Base-by-base conservation (phyloP, 2,797 vertebrate species). In the Rhinophrynus dorsalis region DNA sequence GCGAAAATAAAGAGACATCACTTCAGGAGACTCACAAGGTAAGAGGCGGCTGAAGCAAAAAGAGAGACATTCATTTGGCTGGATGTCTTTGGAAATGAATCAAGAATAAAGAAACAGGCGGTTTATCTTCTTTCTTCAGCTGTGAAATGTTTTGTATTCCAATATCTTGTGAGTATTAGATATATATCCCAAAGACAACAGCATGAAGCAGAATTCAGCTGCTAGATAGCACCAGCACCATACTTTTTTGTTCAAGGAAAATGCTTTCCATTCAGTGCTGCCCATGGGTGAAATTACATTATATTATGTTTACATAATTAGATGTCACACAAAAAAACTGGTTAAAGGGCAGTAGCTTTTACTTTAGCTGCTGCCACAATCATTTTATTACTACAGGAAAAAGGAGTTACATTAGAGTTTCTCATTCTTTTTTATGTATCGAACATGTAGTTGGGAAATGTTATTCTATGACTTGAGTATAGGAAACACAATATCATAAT, bases 121-220 rank as follows among this genome's bases (percentile, higher is more conserved):
- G 80, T 85, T 90, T 90, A 89, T 91, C 88, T 84, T 81, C 37
- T 54, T 2, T 67, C 77, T 76, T 88, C 89, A 90, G 88, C 89
- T 86, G 88, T 82, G 82, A 79, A 65, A 77, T 10, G 2, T 58
- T 58, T 76, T 70, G 50, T 12, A 67, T 78, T 81, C 78, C 76
- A 68, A 75, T 21, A 75, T 82, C 75, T 75, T 52, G 82, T 80
- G 74, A 55, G 75, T 83, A 76, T 80, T 77, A 74, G 81, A 85
- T 85, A 80, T n/a, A n/a, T 83, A 83, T 79, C 76, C 81, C 17
- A 29, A 78, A 75, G 76, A 83, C 76, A 72, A 5, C 11, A 60
- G 78, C 67, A 79, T 60, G 75, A 80, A 72, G 80, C 45, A 40
- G 67, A 60, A 76, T 71, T 52, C 78, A 20, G 75, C 75, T 82